Base-by-base conservation (phyloP, 2,113 vertebrate species). In the Columba livia region DNA sequence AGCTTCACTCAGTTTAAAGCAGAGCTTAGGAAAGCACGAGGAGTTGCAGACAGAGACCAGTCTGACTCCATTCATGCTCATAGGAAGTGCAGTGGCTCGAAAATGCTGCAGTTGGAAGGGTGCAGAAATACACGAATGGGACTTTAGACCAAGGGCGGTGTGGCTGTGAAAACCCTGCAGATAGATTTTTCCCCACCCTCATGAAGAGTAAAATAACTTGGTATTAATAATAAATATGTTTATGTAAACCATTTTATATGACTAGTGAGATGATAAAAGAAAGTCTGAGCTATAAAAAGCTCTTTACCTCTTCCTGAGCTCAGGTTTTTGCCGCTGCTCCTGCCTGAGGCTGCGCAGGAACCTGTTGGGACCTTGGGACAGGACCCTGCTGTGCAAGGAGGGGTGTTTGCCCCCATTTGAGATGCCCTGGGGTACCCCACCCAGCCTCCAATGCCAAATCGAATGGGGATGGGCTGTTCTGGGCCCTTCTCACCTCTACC, bases 371-470 rank as follows among this genome's bases (percentile, higher is more conserved):
- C 25, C 53, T 36, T 24, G 42, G 64, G 24, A 24, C 58, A 75
- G 50, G 40, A 47, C 24, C 17, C 62, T 31, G 42, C 32, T 40
- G 31, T 10, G 28, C 9, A 4, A 38, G 0, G 0, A 54, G 42
- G 44, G 3, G 1, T 12, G 14, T 57, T 67, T 71, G 53, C 28
- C 71, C 53, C 71, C 31, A 17, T 53, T 10, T 48, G 66, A 65
- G 51, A 6, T 61, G 21, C 8, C 32, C 56, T 47, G 10, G 44
- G 26, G 6, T 12, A 19, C 28, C 29, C 47, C 36, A 79, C 5
- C 21, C 34, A 40, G 10, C 28, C 60, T 69, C 32, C 60, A 32
- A 1, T 1, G 15, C 24, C 6, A 2, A 62, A 62, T 20, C 0
- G 0, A 62, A 64, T 6, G 19, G 64, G 3, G 20, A 38, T 34